Conservation (phyloP, 2,113 vertebrate species). For the Aepyceros melampus region DNA sequence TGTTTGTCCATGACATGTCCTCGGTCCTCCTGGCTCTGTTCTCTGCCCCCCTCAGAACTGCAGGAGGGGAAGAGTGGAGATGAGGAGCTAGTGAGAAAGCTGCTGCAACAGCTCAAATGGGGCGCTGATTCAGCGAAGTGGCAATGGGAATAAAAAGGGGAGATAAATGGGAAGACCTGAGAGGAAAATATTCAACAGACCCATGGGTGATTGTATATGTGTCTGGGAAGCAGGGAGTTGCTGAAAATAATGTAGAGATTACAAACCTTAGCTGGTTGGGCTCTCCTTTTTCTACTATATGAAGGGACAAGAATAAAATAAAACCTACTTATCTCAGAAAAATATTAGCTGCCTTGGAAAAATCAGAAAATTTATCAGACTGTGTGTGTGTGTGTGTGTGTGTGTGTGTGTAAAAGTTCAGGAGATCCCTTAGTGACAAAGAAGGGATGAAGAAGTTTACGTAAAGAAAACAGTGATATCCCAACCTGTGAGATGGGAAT, state of each 20-base stretch:
- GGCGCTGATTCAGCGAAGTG: neutral
- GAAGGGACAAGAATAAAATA: neutral
- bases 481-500: neutral
- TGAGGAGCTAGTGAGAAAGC: neutral
- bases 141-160: neutral
- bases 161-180: neutral
- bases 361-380: neutral
- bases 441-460: neutral
- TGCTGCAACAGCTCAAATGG: neutral
- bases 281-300: neutral
- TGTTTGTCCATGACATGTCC: neutral
- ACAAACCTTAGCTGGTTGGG: neutral
- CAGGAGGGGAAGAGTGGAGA: neutral
- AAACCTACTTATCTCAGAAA: neutral
- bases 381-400: neutral
- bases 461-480: neutral
- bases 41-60: conserved; percentile 24
- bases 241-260: neutral
- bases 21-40: neutral
- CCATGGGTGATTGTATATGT: neutral
- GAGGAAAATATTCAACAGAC: neutral
- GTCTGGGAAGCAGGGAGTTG: neutral
- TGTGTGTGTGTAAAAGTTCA: neutral
- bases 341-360: neutral
- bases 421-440: neutral